Conservation (phyloP, 2,113 vertebrate species). For the Hemicordylus capensis region DNA sequence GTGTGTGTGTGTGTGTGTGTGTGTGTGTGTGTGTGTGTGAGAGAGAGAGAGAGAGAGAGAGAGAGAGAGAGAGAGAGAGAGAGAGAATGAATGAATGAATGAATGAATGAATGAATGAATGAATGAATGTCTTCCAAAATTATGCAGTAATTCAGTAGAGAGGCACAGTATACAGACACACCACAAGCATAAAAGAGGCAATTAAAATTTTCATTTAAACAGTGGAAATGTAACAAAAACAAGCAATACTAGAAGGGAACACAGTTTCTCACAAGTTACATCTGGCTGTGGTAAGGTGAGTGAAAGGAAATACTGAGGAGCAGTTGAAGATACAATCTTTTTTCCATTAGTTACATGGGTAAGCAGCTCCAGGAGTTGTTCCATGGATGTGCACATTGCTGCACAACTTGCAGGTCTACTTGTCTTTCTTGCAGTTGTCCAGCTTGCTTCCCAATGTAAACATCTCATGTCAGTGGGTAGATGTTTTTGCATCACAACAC, state of each 20-base stretch:
- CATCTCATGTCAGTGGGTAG: no score
- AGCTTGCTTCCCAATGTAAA: no score
- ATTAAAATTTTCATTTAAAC: not conserved
- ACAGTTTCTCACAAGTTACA: not conserved
- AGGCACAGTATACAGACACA: not conserved
- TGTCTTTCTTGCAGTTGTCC: no score
- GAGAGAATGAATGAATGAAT: no score
- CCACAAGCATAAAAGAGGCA: not conserved
- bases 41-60: no score
- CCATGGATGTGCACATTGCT: no score
- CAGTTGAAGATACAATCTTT: not conserved
- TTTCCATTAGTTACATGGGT: not conserved
- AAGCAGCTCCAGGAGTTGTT: not conserved
- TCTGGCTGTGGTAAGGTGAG: not conserved
- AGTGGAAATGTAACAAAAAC: not conserved
- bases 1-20: no score
- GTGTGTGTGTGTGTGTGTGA: no score
- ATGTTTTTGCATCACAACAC: no score
- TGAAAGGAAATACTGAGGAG: not conserved
- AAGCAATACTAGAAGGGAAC: not conserved
- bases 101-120: no score
- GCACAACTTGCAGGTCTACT: no score
- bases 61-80: not conserved
- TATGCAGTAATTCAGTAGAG: not conserved
- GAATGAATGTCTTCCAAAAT: slow-evolving; percentile 29